Conservation (phyloP, 2,113 vertebrate species). For the Gobius niger region DNA sequence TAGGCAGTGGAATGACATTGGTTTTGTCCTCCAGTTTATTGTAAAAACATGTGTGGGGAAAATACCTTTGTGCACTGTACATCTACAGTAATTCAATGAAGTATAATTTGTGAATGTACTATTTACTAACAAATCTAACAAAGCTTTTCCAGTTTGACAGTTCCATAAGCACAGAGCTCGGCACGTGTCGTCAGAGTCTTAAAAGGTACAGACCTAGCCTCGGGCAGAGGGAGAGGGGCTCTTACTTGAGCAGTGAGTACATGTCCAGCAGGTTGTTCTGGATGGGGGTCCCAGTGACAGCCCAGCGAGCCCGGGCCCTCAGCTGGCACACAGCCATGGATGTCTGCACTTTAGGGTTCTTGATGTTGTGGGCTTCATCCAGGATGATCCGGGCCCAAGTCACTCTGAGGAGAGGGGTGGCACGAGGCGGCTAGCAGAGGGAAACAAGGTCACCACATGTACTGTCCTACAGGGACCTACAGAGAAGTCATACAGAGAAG, state of each 20-base stretch:
- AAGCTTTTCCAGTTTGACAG: too few species aligned
- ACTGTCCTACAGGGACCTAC: neutral
- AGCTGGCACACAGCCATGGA: conserved; percentile 89
- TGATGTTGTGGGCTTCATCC: conserved; percentile 95
- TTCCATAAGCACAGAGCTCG: too few species aligned
- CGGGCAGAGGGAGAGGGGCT: neutral
- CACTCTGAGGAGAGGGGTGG: conserved; percentile 80
- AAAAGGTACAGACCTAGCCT: too few species aligned
- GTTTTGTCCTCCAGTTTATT: too few species aligned
- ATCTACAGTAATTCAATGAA: too few species aligned
- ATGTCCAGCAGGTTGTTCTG: conserved; percentile 97
- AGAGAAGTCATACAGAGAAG: neutral
- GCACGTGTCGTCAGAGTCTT: too few species aligned
- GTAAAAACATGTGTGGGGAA: too few species aligned
- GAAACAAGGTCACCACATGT: neutral
- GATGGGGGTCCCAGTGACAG: conserved; percentile 92
- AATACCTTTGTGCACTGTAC: too few species aligned
- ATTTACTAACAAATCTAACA: too few species aligned
- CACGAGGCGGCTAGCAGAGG: conserved; percentile 24
- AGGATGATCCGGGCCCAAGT: conserved; percentile 88
- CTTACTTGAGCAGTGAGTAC: conserved; percentile 94
- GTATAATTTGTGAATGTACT: too few species aligned
- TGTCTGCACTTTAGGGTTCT: conserved; percentile 91
- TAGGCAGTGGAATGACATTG: too few species aligned
- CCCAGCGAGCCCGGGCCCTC: conserved; percentile 86